Evolutionary conservation across 2,888 invertebrate species (phyloP).

Genomic region (Chymomyza amoena): DNA sequence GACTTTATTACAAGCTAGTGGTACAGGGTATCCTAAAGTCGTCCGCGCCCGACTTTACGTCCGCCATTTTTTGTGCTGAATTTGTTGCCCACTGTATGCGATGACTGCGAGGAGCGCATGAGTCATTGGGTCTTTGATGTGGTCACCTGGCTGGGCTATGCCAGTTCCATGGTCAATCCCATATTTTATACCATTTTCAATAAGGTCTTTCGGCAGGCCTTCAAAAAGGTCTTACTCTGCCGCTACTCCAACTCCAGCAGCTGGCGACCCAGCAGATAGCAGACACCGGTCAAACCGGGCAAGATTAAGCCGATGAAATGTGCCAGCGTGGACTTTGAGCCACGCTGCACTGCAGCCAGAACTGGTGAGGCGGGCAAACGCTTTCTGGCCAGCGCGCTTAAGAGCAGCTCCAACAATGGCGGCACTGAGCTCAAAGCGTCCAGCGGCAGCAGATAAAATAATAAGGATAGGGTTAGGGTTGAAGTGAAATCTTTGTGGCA

Average conservation of each 20-base stretch:
- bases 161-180: conserved; percentile 96
- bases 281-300: conserved; percentile 58
- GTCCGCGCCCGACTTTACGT: too few relatives aligned
- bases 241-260: conserved; percentile 82
- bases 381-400: conserved; percentile 25
- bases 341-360: background rate
- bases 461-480: background rate
- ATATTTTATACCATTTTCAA: conserved; percentile 98
- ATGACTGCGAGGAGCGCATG: conserved; percentile 87
- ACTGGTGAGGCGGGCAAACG: conserved; percentile 8
- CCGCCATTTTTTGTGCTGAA: conserved; percentile 95
- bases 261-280: conserved; percentile 82
- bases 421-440: background rate
- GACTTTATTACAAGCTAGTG: too few relatives aligned
- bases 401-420: conserved; percentile 12
- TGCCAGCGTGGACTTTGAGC: conserved; percentile 49
- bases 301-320: conserved; percentile 52
- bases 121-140: conserved; percentile 90
- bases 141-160: conserved; percentile 95
- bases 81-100: conserved; percentile 90
- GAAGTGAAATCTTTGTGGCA: too few relatives aligned
- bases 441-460: background rate
- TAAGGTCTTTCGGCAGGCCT: conserved; percentile 94
- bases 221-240: conserved; percentile 91
- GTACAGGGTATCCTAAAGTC: too few relatives aligned